Conservation (phyloP, 2,888 invertebrate species). For the Nymphalis c-album region DNA sequence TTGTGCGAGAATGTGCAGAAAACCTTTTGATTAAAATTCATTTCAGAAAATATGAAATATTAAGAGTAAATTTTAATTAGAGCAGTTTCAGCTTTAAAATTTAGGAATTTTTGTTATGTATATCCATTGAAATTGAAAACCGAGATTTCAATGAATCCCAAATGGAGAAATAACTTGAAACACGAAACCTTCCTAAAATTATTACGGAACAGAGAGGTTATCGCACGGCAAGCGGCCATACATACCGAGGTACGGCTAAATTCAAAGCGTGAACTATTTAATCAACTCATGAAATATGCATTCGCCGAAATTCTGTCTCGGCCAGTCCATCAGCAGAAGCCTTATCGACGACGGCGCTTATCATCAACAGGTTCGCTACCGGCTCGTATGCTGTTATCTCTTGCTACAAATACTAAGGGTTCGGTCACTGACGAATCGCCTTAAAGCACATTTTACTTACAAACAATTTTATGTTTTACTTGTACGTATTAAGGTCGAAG, state of each 20-base stretch:
- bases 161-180: constrained; percentile 38
- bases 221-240: constrained; percentile 50
- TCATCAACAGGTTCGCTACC: constrained; percentile 80
- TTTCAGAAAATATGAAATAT: not conserved
- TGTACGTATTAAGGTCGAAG: constrained; percentile 8
- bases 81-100: not conserved
- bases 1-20: not conserved
- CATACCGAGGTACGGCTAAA: constrained; percentile 52
- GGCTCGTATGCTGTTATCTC: constrained; percentile 78
- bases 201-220: constrained; percentile 53
- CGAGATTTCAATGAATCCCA: constrained; percentile 20
- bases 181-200: constrained; percentile 43
- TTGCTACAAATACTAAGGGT: constrained; percentile 74
- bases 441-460: constrained; percentile 41
- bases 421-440: constrained; percentile 46
- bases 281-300: constrained; percentile 81
- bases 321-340: constrained; percentile 73
- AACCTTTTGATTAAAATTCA: not conserved
- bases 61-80: not conserved
- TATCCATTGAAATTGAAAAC: constrained; percentile 1
- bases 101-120: not conserved
- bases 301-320: constrained; percentile 76
- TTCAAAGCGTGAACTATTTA: constrained; percentile 79
- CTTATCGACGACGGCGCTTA: constrained; percentile 79
- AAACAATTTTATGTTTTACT: constrained; percentile 42